Evolutionary conservation across 2,113 vertebrate species (phyloP), one percentile per base, ranked within the genome.

Genomic region (Myrmecophaga tridactyla): DNA sequence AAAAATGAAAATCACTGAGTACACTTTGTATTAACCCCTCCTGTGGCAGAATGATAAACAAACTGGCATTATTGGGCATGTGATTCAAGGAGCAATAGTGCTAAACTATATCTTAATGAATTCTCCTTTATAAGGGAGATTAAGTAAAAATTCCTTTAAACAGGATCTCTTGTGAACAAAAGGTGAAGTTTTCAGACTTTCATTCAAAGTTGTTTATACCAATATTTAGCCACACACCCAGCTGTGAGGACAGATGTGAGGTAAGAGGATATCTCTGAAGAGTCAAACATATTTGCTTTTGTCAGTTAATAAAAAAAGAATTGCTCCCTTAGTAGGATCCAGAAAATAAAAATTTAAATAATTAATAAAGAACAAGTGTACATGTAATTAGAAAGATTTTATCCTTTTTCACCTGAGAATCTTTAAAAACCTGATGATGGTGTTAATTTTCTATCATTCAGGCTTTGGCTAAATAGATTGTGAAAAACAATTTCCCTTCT

Each of bases 261-360:
- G 3, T 36, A 46, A 1, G 65, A 97, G 86, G 97, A 82, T 94
- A 93, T 94, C 94, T 95, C 36, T 90, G 93, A 97, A 97, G 67
- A 97, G 92, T 73, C 36, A 86, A 97, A 94, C 0, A 13, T 43
- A 94, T 93, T 86, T 93, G 81, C 86, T 89, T 95, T 93, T 86
- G 53, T 77, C 86, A 58, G 82, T 96, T 90, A 97, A 84, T 83
- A 97, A 97, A 95, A 97, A 97, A 97, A 97, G 95, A 97, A 67
- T 62, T 82, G 48, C 89, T 96, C 65, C 65, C 95, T 88, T 92
- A 96, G 0, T 95, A 91, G 89, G 82, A 97, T 78, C 95, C 81
- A 70, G 58, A 94, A 90, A 97, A 95, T 76, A 86, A 92, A 89
- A 90, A 94, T 77, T 90, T 62, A 96, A 96, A 96, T 88, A 85